Percentiles rank a stretch among this genome's conserved stretches.
Evolutionary conservation across 2,113 vertebrate species (phyloP).

Genomic region (Riparia riparia): DNA sequence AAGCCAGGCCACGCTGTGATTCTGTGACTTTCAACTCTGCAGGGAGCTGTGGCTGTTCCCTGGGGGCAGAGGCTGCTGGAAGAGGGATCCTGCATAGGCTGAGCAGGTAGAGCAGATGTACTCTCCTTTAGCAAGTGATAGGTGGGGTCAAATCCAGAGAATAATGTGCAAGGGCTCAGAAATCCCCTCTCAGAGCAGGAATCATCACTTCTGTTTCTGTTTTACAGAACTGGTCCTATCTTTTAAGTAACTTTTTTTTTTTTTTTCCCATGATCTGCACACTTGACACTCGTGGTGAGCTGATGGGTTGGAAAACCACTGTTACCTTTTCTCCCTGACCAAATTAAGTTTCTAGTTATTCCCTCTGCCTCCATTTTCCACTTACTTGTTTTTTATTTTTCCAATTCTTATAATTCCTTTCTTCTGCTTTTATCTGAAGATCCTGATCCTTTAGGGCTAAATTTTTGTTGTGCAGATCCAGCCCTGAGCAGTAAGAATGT

Average conservation of each 20-base stretch:
- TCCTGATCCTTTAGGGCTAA: neutral
- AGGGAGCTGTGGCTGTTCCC: neutral
- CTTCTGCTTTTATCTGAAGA: neutral
- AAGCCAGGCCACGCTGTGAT: neutral
- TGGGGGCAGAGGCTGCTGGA: neutral
- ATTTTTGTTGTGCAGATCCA: neutral
- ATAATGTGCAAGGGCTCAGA: neutral
- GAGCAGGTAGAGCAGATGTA: neutral
- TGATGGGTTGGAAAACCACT: neutral
- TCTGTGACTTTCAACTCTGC: neutral
- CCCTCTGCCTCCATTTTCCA: neutral
- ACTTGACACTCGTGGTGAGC: neutral
- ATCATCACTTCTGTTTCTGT: slow-evolving; percentile 18
- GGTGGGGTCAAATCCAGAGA: slow-evolving; percentile 3
- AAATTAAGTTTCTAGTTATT: neutral
- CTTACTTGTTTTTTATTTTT: neutral
- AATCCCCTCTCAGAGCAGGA: slow-evolving; percentile 2
- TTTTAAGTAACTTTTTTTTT: neutral
- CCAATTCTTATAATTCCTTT: neutral
- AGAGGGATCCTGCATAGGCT: neutral
- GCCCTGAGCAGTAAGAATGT: neutral
- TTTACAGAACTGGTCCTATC: slow-evolving; percentile 3
- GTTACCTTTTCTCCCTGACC: neutral
- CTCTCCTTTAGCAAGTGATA: neutral
- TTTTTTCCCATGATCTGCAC: neutral